Evolutionary conservation across 2,113 vertebrate genomes (phyloP), one percentile per base, ranked within the genome.

Genomic region (Zosterops lateralis): DNA sequence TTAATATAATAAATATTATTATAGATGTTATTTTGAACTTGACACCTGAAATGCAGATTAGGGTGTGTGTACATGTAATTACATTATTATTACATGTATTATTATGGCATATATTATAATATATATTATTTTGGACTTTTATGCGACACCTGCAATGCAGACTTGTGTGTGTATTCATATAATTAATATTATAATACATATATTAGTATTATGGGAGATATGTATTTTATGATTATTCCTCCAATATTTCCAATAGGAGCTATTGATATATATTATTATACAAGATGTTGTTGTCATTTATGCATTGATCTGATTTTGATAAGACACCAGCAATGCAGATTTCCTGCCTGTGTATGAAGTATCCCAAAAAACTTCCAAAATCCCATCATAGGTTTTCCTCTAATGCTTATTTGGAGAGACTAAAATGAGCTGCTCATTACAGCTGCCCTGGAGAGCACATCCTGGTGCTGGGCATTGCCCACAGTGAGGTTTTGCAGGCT

Each of bases 391-490:
- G 13, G 6, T 24, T 77, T 54, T 47, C 38, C 34, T 62, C 32
- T 17, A 20, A 31, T 3, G 5, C 29, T 36, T 11, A 6, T n/a
- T 7, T 10, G 42, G 36, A 56, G 8, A 60, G 82, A 32, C 57
- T 11, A 20, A 38, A 72, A 28, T 0, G 19, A 77, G 45, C 12
- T 25, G 28, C 50, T 65, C 22, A 0, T 34, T 5, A 2, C 2
- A 0, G 4, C 7, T 58, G 40, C 56, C 74, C 71, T 50, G 65
- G 78, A 17, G 2, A 70, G 31, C 4, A 1, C 4, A 4, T 17
- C 13, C 54, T 1, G 3, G 40, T 4, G 54, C n/a, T 66, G 71
- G 71, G 29, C 68, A 12, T 2, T 0, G 7, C n/a, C 57, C 50
- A 7, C 66, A 14, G 2, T 0, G 7, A 71, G 75, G 2, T 51